Evolutionary conservation across 1,140 invertebrate genomes (phyloP).

Genomic region (Propsilocerus akamusi): DNA sequence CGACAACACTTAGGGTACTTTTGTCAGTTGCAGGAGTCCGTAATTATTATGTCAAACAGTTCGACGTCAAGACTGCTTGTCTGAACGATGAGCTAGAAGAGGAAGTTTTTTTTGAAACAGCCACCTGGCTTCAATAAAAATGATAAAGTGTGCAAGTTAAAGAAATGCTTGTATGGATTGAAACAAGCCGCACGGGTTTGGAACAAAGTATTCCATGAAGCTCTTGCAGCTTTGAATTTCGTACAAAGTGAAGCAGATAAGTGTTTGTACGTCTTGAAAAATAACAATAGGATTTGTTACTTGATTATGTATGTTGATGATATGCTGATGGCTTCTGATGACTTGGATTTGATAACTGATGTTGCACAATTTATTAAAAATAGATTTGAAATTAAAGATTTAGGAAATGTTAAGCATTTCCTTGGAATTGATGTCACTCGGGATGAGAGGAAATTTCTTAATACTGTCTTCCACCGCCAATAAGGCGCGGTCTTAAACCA

Average conservation of each 20-base stretch:
- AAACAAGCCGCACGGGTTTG: constrained; percentile 19
- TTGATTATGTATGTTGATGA: too few relatives aligned
- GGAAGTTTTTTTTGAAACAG: constrained; percentile 22
- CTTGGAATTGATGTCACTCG: constrained; percentile 11
- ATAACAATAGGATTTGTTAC: constrained; percentile 10
- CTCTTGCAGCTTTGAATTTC: constrained; percentile 7
- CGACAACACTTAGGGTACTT: constrained; percentile 19
- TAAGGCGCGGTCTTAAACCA: too few relatives aligned
- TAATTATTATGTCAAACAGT: constrained; percentile 14
- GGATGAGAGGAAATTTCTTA: constrained; percentile 5
- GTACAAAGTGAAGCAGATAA: constrained; percentile 9
- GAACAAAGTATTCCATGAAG: constrained; percentile 15
- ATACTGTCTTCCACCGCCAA: background rate
- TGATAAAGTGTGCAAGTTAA: constrained; percentile 18
- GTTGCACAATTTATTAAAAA: too few relatives aligned
- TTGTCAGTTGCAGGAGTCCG: too few relatives aligned
- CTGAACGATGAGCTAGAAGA: constrained; percentile 25
- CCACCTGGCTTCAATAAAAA: constrained; percentile 15
- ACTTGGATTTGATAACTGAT: too few relatives aligned
- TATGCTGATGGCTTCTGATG: background rate
- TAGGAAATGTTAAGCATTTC: constrained; percentile 13
- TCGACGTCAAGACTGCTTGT: constrained; percentile 22
- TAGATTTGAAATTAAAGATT: constrained; percentile 14
- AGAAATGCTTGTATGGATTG: constrained; percentile 24
- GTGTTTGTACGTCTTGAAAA: too few relatives aligned